These are phyloP conservation scores for Nemotelus nigrinus DNA, from an alignment of 2,888 invertebrate species.

Conservation along the genomic window DNA sequence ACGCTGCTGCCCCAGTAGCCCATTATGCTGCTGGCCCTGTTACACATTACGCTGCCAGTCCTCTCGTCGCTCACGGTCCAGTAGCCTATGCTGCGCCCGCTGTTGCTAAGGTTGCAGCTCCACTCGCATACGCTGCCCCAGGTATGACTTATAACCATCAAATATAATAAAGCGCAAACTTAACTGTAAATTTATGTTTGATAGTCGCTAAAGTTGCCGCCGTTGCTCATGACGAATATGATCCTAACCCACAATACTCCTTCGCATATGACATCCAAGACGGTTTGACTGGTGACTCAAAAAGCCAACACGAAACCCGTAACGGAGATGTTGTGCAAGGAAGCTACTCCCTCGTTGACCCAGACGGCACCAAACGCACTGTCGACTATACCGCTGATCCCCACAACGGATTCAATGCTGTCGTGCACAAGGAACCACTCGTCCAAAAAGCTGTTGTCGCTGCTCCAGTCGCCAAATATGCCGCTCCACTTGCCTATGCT, in stretches of 20 bases:
- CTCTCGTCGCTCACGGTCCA: conserved; percentile 35
- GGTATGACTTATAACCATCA: neutral
- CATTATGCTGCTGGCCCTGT: conserved; percentile 45
- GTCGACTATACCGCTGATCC: conserved; percentile 70
- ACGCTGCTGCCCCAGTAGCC: conserved; percentile 45
- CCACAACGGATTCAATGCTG: conserved; percentile 65
- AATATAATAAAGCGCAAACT: neutral
- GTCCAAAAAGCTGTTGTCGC: conserved; percentile 56
- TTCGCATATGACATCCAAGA: conserved; percentile 68
- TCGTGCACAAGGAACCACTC: conserved; percentile 63
- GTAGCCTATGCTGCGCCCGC: conserved; percentile 46
- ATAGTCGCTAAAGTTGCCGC: conserved; percentile 49
- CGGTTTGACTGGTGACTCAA: conserved; percentile 66
- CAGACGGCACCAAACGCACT: conserved; percentile 72
- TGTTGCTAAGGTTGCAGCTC: conserved; percentile 48
- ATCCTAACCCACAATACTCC: conserved; percentile 65
- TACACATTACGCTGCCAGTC: conserved; percentile 30
- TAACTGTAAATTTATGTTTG: conserved; percentile 1
- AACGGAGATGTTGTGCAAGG: conserved; percentile 73
- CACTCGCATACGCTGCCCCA: conserved; percentile 50
- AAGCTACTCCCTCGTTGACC: conserved; percentile 67
- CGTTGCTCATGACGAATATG: conserved; percentile 60
- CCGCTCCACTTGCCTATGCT: conserved; percentile 44
- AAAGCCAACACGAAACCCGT: conserved; percentile 72
- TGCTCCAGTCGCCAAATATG: conserved; percentile 49